phyloP scores from a whole-genome alignment of 2,797 vertebrate species.

The Gila robusta region DNA sequence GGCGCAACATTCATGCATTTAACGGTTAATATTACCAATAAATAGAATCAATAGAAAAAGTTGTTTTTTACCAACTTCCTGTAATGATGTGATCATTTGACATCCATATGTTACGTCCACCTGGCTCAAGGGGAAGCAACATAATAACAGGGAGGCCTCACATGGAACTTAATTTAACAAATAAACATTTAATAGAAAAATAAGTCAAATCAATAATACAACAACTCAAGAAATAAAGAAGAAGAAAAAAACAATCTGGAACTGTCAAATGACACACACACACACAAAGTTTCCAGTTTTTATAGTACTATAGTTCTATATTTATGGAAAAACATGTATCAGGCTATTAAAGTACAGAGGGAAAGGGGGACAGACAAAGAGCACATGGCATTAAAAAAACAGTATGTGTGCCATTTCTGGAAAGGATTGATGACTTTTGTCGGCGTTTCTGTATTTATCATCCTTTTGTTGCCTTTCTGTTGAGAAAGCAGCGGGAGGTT shows the following conservation, averaged over 20 bases:
- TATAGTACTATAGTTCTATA: not conserved
- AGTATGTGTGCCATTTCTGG: slow-evolving; percentile 14
- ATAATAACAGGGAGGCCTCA: no score
- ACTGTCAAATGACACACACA: no score
- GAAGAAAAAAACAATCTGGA: no score
- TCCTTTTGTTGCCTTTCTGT: slow-evolving; percentile 64
- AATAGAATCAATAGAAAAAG: not conserved
- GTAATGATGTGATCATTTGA: slow-evolving; percentile 5
- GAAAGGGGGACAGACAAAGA: not conserved
- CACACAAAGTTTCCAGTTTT: not conserved
- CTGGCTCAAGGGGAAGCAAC: no score
- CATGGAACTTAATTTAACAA: no score
- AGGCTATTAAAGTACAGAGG: not conserved
- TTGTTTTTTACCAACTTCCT: not conserved
- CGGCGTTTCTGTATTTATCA: slow-evolving; percentile 61
- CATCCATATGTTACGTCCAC: not conserved
- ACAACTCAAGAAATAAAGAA: no score
- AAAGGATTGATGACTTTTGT: slow-evolving; percentile 48
- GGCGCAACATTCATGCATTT: no score
- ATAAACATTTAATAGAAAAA: no score
- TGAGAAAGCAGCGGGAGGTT: slow-evolving; percentile 74
- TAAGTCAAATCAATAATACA: no score
- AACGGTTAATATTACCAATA: not conserved
- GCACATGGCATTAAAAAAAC: not conserved
- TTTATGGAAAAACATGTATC: not conserved